Conservation (phyloP, 2,113 vertebrate genomes). For the Zapus hudsonius region DNA sequence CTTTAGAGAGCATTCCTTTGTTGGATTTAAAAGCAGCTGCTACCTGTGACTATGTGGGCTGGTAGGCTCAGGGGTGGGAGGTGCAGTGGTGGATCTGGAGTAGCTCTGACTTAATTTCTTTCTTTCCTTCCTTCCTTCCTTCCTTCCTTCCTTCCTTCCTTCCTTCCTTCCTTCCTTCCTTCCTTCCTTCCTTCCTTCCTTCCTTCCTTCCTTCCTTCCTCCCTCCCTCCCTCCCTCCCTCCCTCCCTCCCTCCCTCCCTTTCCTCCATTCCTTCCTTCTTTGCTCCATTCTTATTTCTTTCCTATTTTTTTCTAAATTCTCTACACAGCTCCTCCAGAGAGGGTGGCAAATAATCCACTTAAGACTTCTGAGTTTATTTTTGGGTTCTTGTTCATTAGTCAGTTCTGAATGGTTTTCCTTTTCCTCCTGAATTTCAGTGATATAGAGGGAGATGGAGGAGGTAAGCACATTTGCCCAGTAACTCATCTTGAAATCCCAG, state of each 20-base stretch:
- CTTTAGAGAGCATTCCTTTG: neutral
- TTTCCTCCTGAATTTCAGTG: neutral
- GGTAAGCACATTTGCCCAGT: neutral
- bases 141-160: too few relatives aligned
- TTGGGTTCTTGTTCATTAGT: neutral
- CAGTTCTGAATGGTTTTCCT: neutral
- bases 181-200: too few relatives aligned
- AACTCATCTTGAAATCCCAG: slow-evolving; percentile 13
- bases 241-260: too few relatives aligned
- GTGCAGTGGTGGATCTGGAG: neutral
- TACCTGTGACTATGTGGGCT: fast-evolving
- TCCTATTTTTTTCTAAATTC: neutral
- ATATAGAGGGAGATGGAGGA: neutral
- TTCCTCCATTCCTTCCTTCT: too few relatives aligned
- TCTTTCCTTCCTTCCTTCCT: too few relatives aligned
- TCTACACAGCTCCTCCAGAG: neutral
- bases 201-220: too few relatives aligned
- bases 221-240: too few relatives aligned
- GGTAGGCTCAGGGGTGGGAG: neutral
- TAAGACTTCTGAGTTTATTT: neutral
- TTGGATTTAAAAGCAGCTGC: slow-evolving; percentile 6
- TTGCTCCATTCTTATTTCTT: fast-evolving
- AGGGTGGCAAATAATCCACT: neutral
- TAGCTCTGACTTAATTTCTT: neutral
- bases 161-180: too few relatives aligned